These are phyloP conservation scores for Enteromius anoplus DNA, from an alignment of 2,797 vertebrate species.

Conservation along the genomic window DNA sequence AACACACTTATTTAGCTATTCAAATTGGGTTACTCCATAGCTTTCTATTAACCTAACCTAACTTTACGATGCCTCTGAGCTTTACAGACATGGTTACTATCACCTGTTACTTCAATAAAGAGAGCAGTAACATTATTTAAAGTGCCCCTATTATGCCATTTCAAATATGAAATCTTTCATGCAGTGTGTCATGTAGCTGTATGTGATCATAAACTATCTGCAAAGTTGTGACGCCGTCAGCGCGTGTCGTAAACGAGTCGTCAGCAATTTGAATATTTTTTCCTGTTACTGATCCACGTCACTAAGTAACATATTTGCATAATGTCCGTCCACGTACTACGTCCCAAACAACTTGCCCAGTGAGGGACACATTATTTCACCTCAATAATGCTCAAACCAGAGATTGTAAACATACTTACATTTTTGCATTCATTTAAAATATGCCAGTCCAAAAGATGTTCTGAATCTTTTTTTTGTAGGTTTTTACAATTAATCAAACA, in stretches of 20 bases:
- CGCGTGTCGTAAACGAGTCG: too few relatives aligned
- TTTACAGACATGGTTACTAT: conserved; percentile 7
- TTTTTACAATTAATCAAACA: neutral
- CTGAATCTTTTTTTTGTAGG: neutral
- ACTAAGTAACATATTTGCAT: too few relatives aligned
- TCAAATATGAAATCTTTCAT: too few relatives aligned
- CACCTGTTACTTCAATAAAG: neutral
- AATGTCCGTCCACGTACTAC: too few relatives aligned
- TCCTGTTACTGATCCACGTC: too few relatives aligned
- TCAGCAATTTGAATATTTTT: too few relatives aligned
- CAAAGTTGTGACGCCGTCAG: too few relatives aligned
- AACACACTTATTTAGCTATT: neutral
- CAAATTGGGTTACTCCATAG: neutral
- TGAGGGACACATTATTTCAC: neutral
- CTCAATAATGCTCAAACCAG: neutral
- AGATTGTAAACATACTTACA: neutral
- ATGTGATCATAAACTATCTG: too few relatives aligned
- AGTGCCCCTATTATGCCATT: neutral
- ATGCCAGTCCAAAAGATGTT: neutral
- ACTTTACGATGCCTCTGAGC: neutral
- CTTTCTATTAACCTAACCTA: neutral
- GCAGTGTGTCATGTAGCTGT: too few relatives aligned
- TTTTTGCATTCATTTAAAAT: neutral
- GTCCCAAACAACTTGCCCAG: too few relatives aligned
- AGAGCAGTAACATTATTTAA: too few relatives aligned